Percentiles rank a stretch among this genome's conserved stretches.
Conservation (phyloP, 2,113 vertebrate genomes). For the Pachyramphus minor region DNA sequence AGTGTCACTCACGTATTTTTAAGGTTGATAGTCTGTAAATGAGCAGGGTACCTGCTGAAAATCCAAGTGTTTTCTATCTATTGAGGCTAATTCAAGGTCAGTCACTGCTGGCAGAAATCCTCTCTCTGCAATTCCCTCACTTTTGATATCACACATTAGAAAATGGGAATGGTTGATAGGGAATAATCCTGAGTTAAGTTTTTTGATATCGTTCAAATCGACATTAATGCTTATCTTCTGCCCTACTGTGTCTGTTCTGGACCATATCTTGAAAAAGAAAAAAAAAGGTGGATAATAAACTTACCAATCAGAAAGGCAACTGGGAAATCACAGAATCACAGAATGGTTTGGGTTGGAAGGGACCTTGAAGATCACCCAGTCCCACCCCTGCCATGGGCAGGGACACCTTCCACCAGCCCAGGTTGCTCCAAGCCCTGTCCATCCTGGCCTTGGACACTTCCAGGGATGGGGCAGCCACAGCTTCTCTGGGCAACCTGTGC, state of each 20-base stretch:
- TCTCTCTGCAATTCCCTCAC: not conserved
- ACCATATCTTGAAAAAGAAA: not conserved
- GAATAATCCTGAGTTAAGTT: not conserved
- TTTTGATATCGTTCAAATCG: not conserved
- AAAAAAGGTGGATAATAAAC: not conserved
- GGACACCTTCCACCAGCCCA: not conserved
- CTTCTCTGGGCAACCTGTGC: not conserved
- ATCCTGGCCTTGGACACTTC: not conserved
- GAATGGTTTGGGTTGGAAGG: not conserved
- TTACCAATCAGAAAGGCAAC: not conserved
- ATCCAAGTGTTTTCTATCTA: not conserved
- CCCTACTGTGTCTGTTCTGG: not conserved
- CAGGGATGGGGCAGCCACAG: not conserved
- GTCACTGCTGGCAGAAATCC: not conserved
- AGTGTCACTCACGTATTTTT: not conserved
- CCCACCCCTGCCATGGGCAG: not conserved
- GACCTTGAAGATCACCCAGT: not conserved
- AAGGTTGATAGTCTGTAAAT: not conserved
- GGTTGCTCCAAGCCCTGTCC: not conserved
- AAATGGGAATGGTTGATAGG: not conserved
- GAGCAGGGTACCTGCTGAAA: not conserved
- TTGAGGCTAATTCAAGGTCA: not conserved
- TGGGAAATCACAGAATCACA: not conserved
- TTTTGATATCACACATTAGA: not conserved
- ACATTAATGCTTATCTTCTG: not conserved